phyloP scores from a whole-genome alignment of 2,113 vertebrate genomes.

The Suncus etruscus region DNA sequence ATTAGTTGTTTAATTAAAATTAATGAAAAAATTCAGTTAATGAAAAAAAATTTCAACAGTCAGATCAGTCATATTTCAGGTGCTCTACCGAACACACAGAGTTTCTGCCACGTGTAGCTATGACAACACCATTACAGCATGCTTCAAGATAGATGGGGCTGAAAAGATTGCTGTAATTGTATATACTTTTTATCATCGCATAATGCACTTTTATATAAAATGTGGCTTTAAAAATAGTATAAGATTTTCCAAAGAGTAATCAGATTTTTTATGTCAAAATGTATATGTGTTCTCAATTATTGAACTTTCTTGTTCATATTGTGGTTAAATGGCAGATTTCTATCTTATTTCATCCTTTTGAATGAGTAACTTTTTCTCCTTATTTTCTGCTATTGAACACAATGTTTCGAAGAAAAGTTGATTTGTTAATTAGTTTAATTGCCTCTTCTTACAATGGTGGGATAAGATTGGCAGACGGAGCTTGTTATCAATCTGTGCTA shows the following conservation, averaged over 20 bases:
- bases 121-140: not conserved
- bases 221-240: conserved; percentile 53
- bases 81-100: not conserved
- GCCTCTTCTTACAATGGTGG: conserved; percentile 89
- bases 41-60: not conserved
- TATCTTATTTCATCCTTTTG: conserved; percentile 54
- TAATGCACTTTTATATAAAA: conserved; percentile 47
- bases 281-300: conserved; percentile 43
- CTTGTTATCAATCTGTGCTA: conserved; percentile 88
- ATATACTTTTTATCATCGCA: conserved; percentile 59
- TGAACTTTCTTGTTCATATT: conserved; percentile 57
- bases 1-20: conserved; percentile 33
- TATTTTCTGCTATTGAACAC: conserved; percentile 83
- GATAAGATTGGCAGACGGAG: conserved; percentile 91
- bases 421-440: conserved; percentile 90
- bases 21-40: not conserved
- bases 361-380: conserved; percentile 71
- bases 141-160: not conserved
- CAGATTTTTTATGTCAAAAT: conserved; percentile 73
- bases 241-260: conserved; percentile 41
- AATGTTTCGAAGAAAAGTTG: conserved; percentile 84
- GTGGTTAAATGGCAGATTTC: conserved; percentile 75
- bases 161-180: not conserved
- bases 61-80: not conserved
- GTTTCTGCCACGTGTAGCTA: not conserved